Evolutionary conservation across 2,797 vertebrate genomes (phyloP).

Genomic region (Manis crassicaudata): DNA sequence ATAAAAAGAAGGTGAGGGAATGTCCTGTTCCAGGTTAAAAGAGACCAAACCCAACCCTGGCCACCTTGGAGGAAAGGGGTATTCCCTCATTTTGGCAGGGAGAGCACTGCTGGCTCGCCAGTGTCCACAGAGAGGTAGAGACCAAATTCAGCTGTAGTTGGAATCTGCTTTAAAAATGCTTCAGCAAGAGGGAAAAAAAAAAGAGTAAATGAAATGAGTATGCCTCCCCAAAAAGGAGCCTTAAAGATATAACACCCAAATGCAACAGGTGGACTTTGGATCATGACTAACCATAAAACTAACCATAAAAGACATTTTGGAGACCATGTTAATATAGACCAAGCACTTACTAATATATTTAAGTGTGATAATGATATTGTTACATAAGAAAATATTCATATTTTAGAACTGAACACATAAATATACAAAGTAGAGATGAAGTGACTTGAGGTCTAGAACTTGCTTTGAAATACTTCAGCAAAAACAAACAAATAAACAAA

Average conservation of each 20-base stretch:
- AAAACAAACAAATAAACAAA: not conserved
- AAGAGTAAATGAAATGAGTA: not conserved
- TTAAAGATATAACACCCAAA: not conserved
- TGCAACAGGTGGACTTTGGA: not conserved
- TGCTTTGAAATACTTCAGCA: not conserved
- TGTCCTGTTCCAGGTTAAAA: not conserved
- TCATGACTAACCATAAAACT: not conserved
- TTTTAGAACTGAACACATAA: not conserved
- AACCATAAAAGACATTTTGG: not conserved
- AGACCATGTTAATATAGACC: not conserved
- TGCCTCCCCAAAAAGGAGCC: accelerated
- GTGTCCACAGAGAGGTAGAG: not conserved
- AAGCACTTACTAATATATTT: not conserved
- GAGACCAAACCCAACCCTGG: not conserved
- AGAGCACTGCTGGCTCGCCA: not conserved
- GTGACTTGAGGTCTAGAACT: not conserved
- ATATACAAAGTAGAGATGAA: not conserved
- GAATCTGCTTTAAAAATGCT: not conserved
- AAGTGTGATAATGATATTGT: not conserved
- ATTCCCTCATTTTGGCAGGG: not conserved
- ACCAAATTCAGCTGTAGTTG: not conserved
- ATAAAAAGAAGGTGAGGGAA: not conserved
- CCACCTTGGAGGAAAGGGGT: not conserved
- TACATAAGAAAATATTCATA: not conserved
- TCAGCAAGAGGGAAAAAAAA: not conserved